phyloP scores from a whole-genome alignment of 2,797 vertebrate genomes.

The Synanceia verrucosa region DNA sequence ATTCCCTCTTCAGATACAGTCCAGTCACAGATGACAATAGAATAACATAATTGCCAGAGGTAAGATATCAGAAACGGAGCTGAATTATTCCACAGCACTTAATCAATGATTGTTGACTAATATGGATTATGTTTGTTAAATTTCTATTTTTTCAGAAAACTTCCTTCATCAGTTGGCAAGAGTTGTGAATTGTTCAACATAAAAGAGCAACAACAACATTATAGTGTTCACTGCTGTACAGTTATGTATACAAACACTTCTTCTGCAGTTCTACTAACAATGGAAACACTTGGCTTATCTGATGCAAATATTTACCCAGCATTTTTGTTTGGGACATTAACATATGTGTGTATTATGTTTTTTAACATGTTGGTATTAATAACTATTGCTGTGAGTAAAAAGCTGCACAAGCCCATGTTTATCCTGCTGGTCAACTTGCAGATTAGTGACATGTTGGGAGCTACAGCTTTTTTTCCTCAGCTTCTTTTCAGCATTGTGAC shows the following conservation, averaged over 20 bases:
- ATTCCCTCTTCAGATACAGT: not conserved
- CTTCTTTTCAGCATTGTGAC: slow-evolving; percentile 61
- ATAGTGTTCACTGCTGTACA: not conserved
- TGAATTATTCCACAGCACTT: not conserved
- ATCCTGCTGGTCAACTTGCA: slow-evolving; percentile 76
- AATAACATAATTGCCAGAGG: not conserved
- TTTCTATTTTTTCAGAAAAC: not conserved
- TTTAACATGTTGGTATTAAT: slow-evolving; percentile 64
- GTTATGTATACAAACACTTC: slow-evolving; percentile 50
- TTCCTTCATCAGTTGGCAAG: not conserved
- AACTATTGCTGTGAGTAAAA: slow-evolving; percentile 63
- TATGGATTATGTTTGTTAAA: not conserved
- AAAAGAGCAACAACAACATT: not conserved
- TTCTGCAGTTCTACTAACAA: slow-evolving; percentile 17
- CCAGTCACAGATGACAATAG: not conserved
- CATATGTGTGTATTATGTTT: slow-evolving; percentile 65
- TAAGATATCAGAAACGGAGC: not conserved
- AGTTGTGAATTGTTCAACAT: too few relatives aligned
- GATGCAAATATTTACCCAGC: slow-evolving; percentile 52
- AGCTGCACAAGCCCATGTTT: slow-evolving; percentile 79
- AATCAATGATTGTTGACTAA: not conserved
- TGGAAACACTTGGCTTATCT: slow-evolving; percentile 55
- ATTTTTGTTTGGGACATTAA: slow-evolving; percentile 62
- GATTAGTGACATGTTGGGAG: slow-evolving; percentile 73
- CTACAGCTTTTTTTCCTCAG: slow-evolving; percentile 75